phyloP scores from a whole-genome alignment of 2,888 invertebrate species.

The Patella ulyssiponensis region DNA sequence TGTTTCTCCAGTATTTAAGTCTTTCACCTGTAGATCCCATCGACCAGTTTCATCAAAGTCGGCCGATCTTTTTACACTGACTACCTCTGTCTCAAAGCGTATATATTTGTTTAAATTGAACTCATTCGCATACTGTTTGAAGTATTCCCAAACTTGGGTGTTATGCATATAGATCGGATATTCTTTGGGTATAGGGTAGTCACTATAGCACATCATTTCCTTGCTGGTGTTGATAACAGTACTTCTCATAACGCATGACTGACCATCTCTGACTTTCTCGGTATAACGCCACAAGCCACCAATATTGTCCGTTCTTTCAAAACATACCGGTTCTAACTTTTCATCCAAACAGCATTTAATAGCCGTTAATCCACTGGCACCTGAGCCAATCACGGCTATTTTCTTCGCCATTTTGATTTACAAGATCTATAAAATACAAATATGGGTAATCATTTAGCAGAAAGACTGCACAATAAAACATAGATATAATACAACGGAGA shows the following conservation, averaged over 20 bases:
- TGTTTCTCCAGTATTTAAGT: slow-evolving; percentile 46
- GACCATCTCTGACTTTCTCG: slow-evolving; percentile 47
- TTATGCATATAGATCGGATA: slow-evolving; percentile 71
- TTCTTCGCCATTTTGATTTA: slow-evolving; percentile 28
- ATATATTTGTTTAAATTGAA: slow-evolving; percentile 64
- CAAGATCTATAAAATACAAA: too few species aligned
- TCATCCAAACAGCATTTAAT: slow-evolving; percentile 66
- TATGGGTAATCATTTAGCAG: too few species aligned
- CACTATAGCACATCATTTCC: slow-evolving; percentile 69
- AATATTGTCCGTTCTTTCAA: slow-evolving; percentile 60
- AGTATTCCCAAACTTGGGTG: slow-evolving; percentile 57
- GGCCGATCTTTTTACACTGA: slow-evolving; percentile 34
- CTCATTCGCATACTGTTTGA: slow-evolving; percentile 65
- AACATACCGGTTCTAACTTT: slow-evolving; percentile 61
- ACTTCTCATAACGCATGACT: slow-evolving; percentile 65
- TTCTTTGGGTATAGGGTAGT: slow-evolving; percentile 69
- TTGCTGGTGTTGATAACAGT: slow-evolving; percentile 69
- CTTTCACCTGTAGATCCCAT: slow-evolving; percentile 55
- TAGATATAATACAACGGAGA: too few species aligned
- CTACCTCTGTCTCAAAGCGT: slow-evolving; percentile 60
- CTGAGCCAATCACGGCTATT: slow-evolving; percentile 62
- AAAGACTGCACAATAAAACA: too few species aligned
- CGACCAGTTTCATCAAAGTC: slow-evolving; percentile 56
- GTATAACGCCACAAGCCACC: slow-evolving; percentile 69
- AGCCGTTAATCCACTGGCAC: slow-evolving; percentile 60